These are phyloP conservation scores for Isichthys henryi DNA, from an alignment of 2,113 vertebrate genomes.

Conservation along the genomic window DNA sequence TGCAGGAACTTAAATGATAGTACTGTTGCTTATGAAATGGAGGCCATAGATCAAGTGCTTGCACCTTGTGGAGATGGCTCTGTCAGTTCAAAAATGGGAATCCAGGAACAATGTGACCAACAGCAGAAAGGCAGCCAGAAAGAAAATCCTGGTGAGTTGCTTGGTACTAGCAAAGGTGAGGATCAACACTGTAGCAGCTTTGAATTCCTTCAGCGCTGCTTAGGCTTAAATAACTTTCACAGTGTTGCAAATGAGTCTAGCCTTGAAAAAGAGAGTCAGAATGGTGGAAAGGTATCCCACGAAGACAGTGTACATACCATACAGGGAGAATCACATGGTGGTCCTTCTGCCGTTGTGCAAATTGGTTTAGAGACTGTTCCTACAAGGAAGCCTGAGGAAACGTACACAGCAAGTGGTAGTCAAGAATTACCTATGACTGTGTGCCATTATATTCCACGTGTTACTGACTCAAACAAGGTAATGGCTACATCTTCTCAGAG, in stretches of 20 bases:
- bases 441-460: slow-evolving; percentile 39
- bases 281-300: neutral
- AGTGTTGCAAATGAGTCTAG: neutral
- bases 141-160: slow-evolving; percentile 16
- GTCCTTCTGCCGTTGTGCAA: slow-evolving; percentile 11
- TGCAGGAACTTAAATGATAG: neutral
- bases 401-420: neutral
- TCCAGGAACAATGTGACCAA: neutral
- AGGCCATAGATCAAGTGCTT: slow-evolving; percentile 7
- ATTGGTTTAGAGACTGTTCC: slow-evolving; percentile 29
- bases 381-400: slow-evolving; percentile 22
- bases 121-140: neutral
- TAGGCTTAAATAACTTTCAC: slow-evolving; percentile 24
- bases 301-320: neutral
- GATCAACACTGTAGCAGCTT: slow-evolving; percentile 30
- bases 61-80: slow-evolving; percentile 18
- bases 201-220: slow-evolving; percentile 36
- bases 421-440: slow-evolving; percentile 16
- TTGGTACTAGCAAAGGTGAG: slow-evolving; percentile 6
- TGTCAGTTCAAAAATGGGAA: slow-evolving; percentile 20
- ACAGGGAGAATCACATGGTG: neutral
- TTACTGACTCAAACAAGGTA: slow-evolving; percentile 24
- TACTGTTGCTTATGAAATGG: neutral
- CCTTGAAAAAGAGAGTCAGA: neutral
- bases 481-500: neutral